These are phyloP conservation scores for Scolopax bukidnonensis DNA, from an alignment of 2,797 vertebrate genomes.

Conservation along the genomic window DNA sequence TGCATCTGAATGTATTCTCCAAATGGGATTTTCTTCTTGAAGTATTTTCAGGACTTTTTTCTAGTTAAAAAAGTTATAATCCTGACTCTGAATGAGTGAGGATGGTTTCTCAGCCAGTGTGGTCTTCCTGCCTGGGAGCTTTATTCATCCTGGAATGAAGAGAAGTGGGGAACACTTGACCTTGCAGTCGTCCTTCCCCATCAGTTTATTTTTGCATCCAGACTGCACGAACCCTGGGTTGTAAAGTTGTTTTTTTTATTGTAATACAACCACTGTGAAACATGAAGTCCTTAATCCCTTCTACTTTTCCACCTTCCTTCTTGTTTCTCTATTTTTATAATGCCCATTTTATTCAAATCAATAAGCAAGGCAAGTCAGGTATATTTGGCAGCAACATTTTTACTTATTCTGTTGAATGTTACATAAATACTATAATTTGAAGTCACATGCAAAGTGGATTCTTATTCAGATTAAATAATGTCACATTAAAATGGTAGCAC, in stretches of 20 bases:
- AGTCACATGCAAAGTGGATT: not conserved
- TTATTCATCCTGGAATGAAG: not conserved
- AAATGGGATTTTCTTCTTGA: not conserved
- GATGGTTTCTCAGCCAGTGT: not conserved
- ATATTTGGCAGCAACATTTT: constrained; percentile 13
- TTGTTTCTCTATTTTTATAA: not conserved
- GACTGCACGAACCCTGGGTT: not conserved
- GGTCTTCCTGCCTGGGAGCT: not conserved
- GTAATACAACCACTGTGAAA: not conserved
- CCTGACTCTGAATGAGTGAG: not conserved
- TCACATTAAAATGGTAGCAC: constrained; percentile 20
- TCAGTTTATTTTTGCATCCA: not conserved
- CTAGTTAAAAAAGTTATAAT: not conserved
- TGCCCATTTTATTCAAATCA: not conserved
- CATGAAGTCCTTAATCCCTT: not conserved
- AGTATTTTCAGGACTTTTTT: not conserved
- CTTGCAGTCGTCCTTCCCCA: not conserved
- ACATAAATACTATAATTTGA: constrained; percentile 41
- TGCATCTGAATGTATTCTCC: not conserved
- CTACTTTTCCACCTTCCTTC: not conserved
- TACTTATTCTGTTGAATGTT: not conserved
- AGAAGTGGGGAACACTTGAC: not conserved
- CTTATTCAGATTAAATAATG: constrained; percentile 53
- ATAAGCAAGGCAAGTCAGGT: not conserved
- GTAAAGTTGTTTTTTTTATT: rapidly evolving